These are phyloP conservation scores for Orchesellides sinensis DNA, from an alignment of 2,888 invertebrate species.

Conservation along the genomic window DNA sequence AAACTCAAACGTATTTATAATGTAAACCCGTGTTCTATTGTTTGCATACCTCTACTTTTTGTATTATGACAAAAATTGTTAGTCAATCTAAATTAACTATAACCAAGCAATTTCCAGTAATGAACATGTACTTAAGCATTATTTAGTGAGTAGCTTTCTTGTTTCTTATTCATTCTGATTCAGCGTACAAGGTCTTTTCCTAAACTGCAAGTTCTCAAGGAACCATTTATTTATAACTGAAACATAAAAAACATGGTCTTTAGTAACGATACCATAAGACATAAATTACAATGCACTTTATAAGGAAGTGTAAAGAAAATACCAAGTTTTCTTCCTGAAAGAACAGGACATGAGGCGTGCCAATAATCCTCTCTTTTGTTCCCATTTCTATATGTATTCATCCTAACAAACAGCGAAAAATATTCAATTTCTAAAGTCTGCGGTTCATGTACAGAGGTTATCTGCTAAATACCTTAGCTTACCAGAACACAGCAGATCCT, in stretches of 20 bases:
- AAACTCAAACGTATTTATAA: no score
- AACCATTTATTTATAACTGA: slow-evolving; percentile 12
- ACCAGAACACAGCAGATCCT: slow-evolving; percentile 8
- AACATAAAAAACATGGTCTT: background rate
- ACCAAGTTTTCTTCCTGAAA: background rate
- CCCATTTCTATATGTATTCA: background rate
- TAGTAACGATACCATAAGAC: no score
- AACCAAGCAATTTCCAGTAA: no score
- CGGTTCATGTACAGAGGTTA: background rate
- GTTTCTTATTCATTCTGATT: background rate
- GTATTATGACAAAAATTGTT: no score
- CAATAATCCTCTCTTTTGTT: background rate
- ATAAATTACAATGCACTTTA: no score
- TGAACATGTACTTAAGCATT: no score
- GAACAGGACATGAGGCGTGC: background rate
- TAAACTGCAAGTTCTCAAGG: background rate
- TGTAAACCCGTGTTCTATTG: no score
- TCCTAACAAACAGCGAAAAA: background rate
- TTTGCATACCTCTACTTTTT: no score
- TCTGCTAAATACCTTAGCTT: no score
- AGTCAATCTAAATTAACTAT: no score
- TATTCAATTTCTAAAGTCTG: background rate
- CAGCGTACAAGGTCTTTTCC: background rate
- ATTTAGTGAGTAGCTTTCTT: no score
- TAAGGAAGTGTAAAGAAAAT: no score